These are phyloP conservation scores for Calliopsis andreniformis DNA, from an alignment of 1,140 invertebrate species.

Conservation along the genomic window DNA sequence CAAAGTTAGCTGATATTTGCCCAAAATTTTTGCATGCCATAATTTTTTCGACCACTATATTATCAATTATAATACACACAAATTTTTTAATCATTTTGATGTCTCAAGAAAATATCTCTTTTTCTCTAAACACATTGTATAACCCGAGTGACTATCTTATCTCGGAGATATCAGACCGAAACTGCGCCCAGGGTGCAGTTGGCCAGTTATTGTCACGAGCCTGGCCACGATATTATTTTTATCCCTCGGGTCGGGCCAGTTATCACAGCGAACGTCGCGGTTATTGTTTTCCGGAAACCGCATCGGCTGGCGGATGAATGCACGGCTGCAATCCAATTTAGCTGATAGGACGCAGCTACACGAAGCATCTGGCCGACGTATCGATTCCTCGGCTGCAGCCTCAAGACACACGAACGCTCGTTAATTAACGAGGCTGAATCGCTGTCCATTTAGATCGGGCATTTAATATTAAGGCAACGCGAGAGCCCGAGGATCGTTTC, in stretches of 20 bases:
- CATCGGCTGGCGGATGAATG: conserved; percentile 14
- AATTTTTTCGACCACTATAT: too few relatives aligned
- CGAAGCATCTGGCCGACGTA: conserved; percentile 34
- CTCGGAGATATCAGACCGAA: background rate
- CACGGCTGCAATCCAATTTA: conserved; percentile 50
- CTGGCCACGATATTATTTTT: background rate
- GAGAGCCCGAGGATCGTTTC: conserved; percentile 11
- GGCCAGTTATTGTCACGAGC: background rate
- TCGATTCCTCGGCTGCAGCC: conserved; percentile 44
- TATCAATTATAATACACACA: too few relatives aligned
- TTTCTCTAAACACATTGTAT: too few relatives aligned
- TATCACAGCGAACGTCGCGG: conserved; percentile 21
- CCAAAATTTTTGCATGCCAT: too few relatives aligned
- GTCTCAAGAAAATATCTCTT: too few relatives aligned
- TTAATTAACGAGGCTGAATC: conserved; percentile 51
- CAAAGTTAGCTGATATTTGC: too few relatives aligned
- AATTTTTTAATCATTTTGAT: too few relatives aligned
- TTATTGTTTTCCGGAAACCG: conserved; percentile 50
- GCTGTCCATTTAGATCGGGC: conserved; percentile 19
- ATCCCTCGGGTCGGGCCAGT: background rate
- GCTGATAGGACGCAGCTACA: conserved; percentile 30
- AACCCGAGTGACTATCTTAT: too few relatives aligned
- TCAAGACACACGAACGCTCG: conserved; percentile 20
- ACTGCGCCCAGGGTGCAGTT: background rate
- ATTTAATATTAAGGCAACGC: conserved; percentile 22